Evolutionary conservation across 1,140 invertebrate species (phyloP).

Genomic region (Drosophila tani): DNA sequence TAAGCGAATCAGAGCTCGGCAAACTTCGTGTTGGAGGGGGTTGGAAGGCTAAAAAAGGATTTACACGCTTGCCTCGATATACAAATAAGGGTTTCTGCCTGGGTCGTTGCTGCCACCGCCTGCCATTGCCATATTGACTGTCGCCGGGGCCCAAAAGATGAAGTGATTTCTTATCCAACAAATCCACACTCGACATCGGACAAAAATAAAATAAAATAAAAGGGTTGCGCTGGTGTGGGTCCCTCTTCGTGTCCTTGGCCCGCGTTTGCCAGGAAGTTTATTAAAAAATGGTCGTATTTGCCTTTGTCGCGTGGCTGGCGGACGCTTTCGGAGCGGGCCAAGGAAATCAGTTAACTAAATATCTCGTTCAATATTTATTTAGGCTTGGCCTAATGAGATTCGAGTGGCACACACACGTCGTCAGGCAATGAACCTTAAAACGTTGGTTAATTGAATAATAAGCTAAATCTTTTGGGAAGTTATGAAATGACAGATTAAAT

Average conservation of each 20-base stretch:
- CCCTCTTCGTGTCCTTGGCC: conserved; percentile 20
- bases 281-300: conserved; percentile 81
- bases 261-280: conserved; percentile 72
- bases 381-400: conserved; percentile 74
- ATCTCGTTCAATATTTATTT: conserved; percentile 76
- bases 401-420: conserved; percentile 49
- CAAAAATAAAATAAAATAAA: conserved; percentile 32
- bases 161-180: conserved; percentile 81
- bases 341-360: conserved; percentile 82
- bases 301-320: conserved; percentile 75
- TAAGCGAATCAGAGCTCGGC: conserved; percentile 69
- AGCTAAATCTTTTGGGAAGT: background rate
- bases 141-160: conserved; percentile 67
- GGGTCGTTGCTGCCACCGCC: background rate
- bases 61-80: conserved; percentile 81
- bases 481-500: too few relatives aligned
- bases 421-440: background rate
- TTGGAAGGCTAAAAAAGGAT: conserved; percentile 57
- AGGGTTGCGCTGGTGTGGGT: conserved; percentile 54
- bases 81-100: conserved; percentile 75
- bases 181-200: conserved; percentile 67
- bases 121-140: conserved; percentile 60
- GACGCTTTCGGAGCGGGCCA: conserved; percentile 44
- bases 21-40: conserved; percentile 32
- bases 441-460: conserved; percentile 46